These are phyloP conservation scores for Argya squamiceps DNA, from an alignment of 2,797 vertebrate genomes.

Conservation along the genomic window DNA sequence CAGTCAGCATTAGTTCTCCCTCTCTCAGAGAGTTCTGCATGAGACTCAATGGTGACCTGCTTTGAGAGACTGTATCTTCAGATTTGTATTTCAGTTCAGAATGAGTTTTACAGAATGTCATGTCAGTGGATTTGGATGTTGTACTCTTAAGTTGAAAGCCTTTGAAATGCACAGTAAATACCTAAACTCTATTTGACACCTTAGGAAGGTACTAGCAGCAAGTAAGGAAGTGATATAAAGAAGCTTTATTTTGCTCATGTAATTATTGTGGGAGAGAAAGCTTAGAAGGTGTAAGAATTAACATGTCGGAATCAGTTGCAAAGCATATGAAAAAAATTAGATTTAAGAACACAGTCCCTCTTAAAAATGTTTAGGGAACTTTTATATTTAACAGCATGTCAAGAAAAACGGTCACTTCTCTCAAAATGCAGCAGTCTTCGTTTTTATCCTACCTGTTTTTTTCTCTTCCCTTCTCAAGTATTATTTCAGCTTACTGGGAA, in stretches of 20 bases:
- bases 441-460: neutral
- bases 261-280: neutral
- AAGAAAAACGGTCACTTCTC: neutral
- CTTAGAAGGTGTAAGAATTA: neutral
- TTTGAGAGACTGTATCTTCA: neutral
- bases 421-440: neutral
- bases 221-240: neutral
- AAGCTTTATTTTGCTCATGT: neutral
- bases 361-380: neutral
- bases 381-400: neutral
- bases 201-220: neutral
- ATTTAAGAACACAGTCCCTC: neutral
- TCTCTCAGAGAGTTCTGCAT: fast-evolving
- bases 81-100: neutral
- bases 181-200: neutral
- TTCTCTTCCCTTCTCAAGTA: neutral
- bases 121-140: neutral
- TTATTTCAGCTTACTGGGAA: neutral
- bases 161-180: neutral
- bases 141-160: neutral
- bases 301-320: neutral
- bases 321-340: neutral
- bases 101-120: neutral
- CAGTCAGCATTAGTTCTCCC: neutral
- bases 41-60: neutral